phyloP scores from a whole-genome alignment of 2,888 invertebrate species.

The Mesorhabditis sp. region DNA sequence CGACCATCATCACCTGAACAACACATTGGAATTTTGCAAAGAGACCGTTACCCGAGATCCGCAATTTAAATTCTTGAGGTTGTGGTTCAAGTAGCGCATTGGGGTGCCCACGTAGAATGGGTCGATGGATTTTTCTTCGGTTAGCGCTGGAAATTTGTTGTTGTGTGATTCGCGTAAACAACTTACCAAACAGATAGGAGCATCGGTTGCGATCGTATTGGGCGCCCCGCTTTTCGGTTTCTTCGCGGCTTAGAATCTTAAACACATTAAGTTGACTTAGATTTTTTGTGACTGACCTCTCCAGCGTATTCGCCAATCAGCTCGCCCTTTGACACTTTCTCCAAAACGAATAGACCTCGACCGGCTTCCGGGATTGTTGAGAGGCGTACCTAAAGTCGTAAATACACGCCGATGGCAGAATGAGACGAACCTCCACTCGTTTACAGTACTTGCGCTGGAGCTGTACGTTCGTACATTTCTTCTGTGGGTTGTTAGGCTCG shows the following conservation, averaged over 20 bases:
- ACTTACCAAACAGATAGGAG: not conserved
- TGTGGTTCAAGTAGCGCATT: not conserved
- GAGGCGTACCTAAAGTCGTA: too few species aligned
- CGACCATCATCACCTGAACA: not conserved
- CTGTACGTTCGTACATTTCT: too few species aligned
- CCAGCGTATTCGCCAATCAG: too few species aligned
- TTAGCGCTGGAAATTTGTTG: not conserved
- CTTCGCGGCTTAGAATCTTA: not conserved
- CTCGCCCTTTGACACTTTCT: too few species aligned
- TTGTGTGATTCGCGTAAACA: constrained; percentile 41
- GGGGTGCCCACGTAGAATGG: not conserved
- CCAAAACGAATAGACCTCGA: too few species aligned
- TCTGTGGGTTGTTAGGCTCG: too few species aligned
- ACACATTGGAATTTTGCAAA: not conserved
- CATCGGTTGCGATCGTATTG: not conserved
- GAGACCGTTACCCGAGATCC: not conserved
- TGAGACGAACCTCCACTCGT: too few species aligned
- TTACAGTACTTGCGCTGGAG: too few species aligned
- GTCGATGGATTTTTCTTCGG: not conserved
- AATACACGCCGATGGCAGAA: too few species aligned
- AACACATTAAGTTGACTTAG: not conserved
- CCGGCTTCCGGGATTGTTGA: too few species aligned
- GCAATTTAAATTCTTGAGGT: not conserved
- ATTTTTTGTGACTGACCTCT: not conserved
- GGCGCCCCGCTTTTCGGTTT: not conserved